Evolutionary conservation across 2,888 invertebrate species (phyloP).

Genomic region (Lasioglossum figueresi): DNA sequence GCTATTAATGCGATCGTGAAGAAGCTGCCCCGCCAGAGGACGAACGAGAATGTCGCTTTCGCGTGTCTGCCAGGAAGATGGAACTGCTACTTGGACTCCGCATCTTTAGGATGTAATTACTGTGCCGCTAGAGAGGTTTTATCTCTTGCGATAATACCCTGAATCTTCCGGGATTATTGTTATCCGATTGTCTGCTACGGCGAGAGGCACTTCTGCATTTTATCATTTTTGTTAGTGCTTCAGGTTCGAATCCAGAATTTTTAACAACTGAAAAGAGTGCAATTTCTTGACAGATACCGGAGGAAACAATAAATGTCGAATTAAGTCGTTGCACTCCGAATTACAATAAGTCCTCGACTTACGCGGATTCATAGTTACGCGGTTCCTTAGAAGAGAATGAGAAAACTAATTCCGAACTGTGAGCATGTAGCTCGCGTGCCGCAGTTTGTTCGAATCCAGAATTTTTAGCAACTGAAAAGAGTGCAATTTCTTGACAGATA

Average conservation of each 20-base stretch:
- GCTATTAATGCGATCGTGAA: constrained; percentile 58
- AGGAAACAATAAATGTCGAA: not conserved
- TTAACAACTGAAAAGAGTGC: not conserved
- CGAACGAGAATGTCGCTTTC: constrained; percentile 25
- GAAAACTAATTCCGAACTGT: too few relatives aligned
- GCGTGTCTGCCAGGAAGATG: constrained; percentile 2
- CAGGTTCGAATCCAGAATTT: not conserved
- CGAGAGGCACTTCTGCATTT: not conserved
- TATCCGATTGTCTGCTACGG: not conserved
- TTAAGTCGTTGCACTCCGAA: too few relatives aligned
- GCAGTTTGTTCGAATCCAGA: not conserved
- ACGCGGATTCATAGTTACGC: too few relatives aligned
- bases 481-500: not conserved
- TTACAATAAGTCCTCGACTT: too few relatives aligned
- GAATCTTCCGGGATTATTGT: not conserved
- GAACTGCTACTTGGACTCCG: constrained; percentile 4
- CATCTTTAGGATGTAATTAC: constrained; percentile 8
- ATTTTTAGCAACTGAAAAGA: not conserved
- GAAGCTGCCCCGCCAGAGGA: constrained; percentile 31
- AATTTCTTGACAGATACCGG: not conserved
- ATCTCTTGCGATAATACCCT: not conserved
- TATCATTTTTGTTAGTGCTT: not conserved
- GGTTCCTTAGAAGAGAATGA: too few relatives aligned
- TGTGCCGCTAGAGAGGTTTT: not conserved
- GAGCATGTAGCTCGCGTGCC: too few relatives aligned